phyloP scores from a whole-genome alignment of 2,797 vertebrate genomes.

The Notoglanidium macrostoma region DNA sequence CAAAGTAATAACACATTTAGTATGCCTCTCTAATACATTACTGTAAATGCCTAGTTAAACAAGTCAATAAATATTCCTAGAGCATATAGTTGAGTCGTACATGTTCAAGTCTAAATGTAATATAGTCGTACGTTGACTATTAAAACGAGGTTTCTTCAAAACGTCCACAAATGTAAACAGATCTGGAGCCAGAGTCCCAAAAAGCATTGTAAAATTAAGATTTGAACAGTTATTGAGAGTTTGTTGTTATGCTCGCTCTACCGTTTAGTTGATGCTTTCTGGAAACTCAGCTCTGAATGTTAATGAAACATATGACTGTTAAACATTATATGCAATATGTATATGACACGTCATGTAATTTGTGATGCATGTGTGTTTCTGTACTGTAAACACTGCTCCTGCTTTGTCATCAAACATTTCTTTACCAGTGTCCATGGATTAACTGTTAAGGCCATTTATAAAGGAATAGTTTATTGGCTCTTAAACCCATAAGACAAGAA shows the following conservation, averaged over 20 bases:
- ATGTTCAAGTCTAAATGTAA: constrained; percentile 2
- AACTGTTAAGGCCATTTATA: background rate
- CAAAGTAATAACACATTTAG: background rate
- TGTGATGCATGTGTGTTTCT: background rate
- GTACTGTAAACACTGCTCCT: constrained; percentile 26
- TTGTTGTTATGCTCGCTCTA: background rate
- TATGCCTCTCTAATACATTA: background rate
- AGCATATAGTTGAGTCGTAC: constrained; percentile 5
- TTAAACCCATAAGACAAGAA: constrained; percentile 28
- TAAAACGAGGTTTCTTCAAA: constrained; percentile 3
- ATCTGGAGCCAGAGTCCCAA: background rate
- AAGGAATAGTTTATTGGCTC: constrained; percentile 9
- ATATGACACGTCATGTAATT: constrained; percentile 5
- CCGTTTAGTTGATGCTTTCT: constrained; percentile 2
- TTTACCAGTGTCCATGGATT: constrained; percentile 17
- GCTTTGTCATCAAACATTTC: background rate
- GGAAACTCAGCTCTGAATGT: constrained; percentile 11
- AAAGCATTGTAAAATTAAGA: background rate
- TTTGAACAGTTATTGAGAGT: background rate
- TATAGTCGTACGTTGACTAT: constrained; percentile 18
- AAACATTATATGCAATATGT: constrained; percentile 5
- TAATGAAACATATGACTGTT: background rate
- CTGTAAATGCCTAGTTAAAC: background rate
- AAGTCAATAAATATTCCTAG: constrained; percentile 44
- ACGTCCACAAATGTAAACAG: constrained; percentile 51